Evolutionary conservation across 2,797 vertebrate species (phyloP).

Genomic region (Percopsis omiscomaycus): DNA sequence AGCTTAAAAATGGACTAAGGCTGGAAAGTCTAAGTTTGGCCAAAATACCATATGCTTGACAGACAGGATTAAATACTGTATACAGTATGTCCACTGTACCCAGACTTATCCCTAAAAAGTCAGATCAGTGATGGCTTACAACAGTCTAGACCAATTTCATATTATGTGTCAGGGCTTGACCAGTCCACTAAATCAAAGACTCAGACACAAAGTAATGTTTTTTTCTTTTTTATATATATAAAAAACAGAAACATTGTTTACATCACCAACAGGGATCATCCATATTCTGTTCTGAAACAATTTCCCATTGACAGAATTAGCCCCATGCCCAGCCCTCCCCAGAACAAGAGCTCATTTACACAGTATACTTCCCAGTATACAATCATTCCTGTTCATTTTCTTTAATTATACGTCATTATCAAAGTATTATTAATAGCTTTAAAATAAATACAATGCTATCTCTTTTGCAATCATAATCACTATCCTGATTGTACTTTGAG

Average conservation of each 20-base stretch:
- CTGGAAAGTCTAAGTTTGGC: conserved; percentile 6
- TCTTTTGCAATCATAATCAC: conserved; percentile 69
- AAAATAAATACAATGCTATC: conserved; percentile 78
- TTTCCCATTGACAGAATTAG: conserved; percentile 71
- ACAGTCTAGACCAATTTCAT: conserved; percentile 51
- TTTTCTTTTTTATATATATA: conserved; percentile 73
- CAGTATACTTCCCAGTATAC: conserved; percentile 72
- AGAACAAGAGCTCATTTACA: conserved; percentile 73
- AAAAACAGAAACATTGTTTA: conserved; percentile 80
- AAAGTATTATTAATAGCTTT: conserved; percentile 78
- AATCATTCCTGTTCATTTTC: conserved; percentile 67
- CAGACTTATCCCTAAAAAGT: conserved; percentile 60
- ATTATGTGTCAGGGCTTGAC: background rate
- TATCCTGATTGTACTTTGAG: conserved; percentile 80
- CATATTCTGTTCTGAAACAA: conserved; percentile 76
- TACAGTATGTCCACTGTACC: conserved; percentile 37
- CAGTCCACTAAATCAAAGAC: background rate
- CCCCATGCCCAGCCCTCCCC: conserved; percentile 65
- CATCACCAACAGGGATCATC: conserved; percentile 85
- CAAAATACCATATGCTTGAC: conserved; percentile 65
- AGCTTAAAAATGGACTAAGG: too few relatives aligned
- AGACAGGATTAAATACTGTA: conserved; percentile 59
- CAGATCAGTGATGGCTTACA: conserved; percentile 38
- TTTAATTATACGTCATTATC: conserved; percentile 79
- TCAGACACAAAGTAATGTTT: conserved; percentile 54